A percentile compares a stretch with the other conserved stretches of the same genome.
phyloP scores from a whole-genome alignment of 2,797 vertebrate genomes.

The Poeciliopsis gracilis region DNA sequence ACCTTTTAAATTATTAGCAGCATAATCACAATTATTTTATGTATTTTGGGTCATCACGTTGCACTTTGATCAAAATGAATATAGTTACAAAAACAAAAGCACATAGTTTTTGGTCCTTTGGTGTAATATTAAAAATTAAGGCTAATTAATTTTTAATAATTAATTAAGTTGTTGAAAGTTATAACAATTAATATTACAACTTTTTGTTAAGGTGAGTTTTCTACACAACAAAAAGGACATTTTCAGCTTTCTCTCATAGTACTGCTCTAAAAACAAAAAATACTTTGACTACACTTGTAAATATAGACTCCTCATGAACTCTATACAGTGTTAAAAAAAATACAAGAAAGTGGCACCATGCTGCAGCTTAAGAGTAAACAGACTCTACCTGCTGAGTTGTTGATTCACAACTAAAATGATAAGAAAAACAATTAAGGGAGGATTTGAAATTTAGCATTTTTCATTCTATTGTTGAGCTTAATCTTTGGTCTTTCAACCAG shows the following conservation, averaged over 20 bases:
- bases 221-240: background rate
- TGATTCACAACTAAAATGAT: background rate
- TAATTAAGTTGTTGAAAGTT: too few species aligned
- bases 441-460: background rate
- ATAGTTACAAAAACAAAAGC: background rate
- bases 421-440: background rate
- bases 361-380: background rate
- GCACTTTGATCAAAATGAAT: background rate
- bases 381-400: background rate
- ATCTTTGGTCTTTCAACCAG: slow-evolving; percentile 32
- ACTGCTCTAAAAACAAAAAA: background rate
- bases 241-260: background rate
- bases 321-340: background rate
- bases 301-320: background rate
- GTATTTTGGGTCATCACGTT: background rate
- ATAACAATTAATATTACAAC: background rate
- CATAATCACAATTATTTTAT: background rate
- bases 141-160: too few species aligned
- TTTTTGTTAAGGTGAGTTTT: background rate
- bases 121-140: background rate
- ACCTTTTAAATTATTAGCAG: too few species aligned
- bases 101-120: too few species aligned
- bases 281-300: background rate
- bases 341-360: background rate
- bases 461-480: background rate